Percentiles rank a stretch among this genome's conserved stretches.
Conservation (phyloP, 1,140 invertebrate genomes). For the Eriocheir sinensis region DNA sequence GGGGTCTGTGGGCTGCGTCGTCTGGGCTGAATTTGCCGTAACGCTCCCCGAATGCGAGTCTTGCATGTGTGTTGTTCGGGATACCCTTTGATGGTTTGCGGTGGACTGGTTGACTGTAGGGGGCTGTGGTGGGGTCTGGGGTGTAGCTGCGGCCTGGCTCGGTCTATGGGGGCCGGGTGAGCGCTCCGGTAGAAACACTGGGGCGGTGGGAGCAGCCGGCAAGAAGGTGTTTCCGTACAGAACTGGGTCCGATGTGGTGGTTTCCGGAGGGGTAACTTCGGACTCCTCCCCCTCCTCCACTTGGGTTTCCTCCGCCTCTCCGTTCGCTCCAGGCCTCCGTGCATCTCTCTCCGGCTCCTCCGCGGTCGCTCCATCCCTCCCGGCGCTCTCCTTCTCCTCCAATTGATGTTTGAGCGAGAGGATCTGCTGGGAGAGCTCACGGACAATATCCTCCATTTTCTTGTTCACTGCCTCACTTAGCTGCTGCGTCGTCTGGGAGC, state of each 20-base stretch:
- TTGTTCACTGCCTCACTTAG: slow-evolving; percentile 57
- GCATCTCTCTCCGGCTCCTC: neutral
- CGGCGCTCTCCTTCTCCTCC: neutral
- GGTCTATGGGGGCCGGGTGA: neutral
- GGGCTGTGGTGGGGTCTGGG: neutral
- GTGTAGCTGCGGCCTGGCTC: neutral
- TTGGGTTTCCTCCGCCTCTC: neutral
- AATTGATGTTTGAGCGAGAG: slow-evolving; percentile 53
- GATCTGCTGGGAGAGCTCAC: slow-evolving; percentile 55
- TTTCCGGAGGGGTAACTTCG: neutral
- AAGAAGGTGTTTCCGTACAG: slow-evolving; percentile 68
- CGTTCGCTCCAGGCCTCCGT: neutral
- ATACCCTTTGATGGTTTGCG: neutral
- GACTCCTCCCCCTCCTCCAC: neutral
- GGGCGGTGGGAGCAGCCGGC: slow-evolving; percentile 51
- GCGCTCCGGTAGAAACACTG: slow-evolving; percentile 61
- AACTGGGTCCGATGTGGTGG: slow-evolving; percentile 42
- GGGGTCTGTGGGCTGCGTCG: neutral
- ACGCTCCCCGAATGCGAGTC: no score
- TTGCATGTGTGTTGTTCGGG: no score
- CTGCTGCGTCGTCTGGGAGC: slow-evolving; percentile 55
- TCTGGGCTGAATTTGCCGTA: neutral
- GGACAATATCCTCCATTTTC: slow-evolving; percentile 69
- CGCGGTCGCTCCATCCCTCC: neutral
- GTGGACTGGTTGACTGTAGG: neutral